Conservation (phyloP, 2,113 vertebrate species). For the Nansenia antarctica region DNA sequence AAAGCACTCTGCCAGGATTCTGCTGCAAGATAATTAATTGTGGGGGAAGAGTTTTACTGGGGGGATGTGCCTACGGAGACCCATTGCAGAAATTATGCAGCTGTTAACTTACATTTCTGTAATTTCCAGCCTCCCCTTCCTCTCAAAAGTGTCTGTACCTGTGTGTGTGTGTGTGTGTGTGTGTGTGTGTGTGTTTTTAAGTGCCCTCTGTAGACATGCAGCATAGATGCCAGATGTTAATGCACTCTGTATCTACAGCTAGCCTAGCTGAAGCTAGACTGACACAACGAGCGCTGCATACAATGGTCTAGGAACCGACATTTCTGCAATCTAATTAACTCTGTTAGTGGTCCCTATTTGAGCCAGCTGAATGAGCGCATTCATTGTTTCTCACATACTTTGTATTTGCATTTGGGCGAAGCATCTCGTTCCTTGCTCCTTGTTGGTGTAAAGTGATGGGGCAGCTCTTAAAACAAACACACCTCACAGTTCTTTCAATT, state of each 20-base stretch:
- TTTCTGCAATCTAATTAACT: too few species aligned
- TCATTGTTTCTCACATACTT: too few species aligned
- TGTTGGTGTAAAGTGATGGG: too few species aligned
- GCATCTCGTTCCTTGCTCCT: too few species aligned
- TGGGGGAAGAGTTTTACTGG: conserved; percentile 71
- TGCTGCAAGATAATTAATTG: conserved; percentile 79
- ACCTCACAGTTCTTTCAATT: too few species aligned
- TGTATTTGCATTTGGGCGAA: too few species aligned
- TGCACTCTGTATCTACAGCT: neutral
- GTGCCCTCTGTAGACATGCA: conserved; percentile 43
- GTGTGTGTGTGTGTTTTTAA: conserved; percentile 26
- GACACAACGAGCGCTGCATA: neutral
- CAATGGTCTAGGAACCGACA: too few species aligned
- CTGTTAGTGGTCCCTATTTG: too few species aligned
- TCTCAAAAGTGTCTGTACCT: neutral
- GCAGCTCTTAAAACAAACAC: too few species aligned
- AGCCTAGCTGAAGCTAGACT: neutral
- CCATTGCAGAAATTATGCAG: conserved; percentile 62
- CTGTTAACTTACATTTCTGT: conserved; percentile 55
- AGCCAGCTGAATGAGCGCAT: too few species aligned
- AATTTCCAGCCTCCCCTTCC: conserved; percentile 51
- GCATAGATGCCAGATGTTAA: conserved; percentile 46
- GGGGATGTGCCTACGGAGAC: conserved; percentile 63
- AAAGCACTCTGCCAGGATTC: conserved; percentile 70
- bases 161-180: neutral